A percentile compares a stretch with the other conserved stretches of the same genome.
These are phyloP conservation scores for Tiliacea citrago DNA, from an alignment of 2,888 invertebrate species.

Conservation along the genomic window DNA sequence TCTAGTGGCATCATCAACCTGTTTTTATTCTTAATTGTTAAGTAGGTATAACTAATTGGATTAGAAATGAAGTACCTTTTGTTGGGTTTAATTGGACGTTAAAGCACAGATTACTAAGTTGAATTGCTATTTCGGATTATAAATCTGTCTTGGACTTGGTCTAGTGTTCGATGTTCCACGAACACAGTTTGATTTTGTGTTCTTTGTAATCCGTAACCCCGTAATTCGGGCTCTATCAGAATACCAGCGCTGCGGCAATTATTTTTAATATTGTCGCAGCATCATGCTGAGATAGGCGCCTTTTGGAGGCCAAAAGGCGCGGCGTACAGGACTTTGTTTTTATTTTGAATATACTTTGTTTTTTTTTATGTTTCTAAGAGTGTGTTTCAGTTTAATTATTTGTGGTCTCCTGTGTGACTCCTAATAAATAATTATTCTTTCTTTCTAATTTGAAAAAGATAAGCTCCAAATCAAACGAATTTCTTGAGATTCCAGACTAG, in stretches of 20 bases:
- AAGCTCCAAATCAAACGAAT: conserved; percentile 58
- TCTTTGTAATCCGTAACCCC: not conserved
- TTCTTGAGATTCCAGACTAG: conserved; percentile 52
- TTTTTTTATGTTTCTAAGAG: too few species aligned
- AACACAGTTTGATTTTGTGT: not conserved
- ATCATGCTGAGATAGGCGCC: too few species aligned
- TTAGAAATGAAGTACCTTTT: conserved; percentile 1
- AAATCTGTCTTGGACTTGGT: not conserved
- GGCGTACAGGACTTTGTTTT: too few species aligned
- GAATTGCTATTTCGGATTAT: not conserved
- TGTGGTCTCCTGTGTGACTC: too few species aligned
- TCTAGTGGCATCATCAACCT: conserved; percentile 10
- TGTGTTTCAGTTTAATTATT: too few species aligned
- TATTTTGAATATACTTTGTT: too few species aligned
- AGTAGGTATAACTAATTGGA: not conserved
- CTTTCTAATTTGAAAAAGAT: conserved; percentile 30
- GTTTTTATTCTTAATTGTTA: conserved; percentile 29
- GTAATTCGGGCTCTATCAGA: conserved; percentile 18
- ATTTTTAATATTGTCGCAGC: too few species aligned
- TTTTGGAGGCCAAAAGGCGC: too few species aligned
- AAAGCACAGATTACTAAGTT: not conserved
- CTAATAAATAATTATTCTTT: too few species aligned
- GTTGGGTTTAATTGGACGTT: conserved; percentile 13
- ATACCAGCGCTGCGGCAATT: too few species aligned
- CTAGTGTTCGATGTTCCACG: not conserved